Evolutionary conservation across 2,113 vertebrate species (phyloP), one percentile per base, ranked within the genome.

Genomic region (Dasyurus viverrinus): DNA sequence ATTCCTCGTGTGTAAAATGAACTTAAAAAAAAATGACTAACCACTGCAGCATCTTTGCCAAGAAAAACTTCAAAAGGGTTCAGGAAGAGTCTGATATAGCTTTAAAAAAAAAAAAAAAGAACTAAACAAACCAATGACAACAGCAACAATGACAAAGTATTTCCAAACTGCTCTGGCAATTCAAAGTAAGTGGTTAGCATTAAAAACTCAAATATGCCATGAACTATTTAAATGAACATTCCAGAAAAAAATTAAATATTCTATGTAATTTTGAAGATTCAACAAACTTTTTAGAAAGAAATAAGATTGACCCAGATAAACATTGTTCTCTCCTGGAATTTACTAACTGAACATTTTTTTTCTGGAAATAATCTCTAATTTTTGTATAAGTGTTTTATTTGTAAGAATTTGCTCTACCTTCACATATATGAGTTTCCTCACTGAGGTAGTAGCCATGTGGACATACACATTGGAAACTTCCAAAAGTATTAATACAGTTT

Each of bases 401-500:
- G 23, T 3, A 2, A 6, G 9, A 3, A 6, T 9, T 42, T 8
- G 2, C 19, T 91, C 95, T 93, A 99, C 99, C 99, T 98, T 99
- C 99, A 98, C 99, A 99, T 97, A 99, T 99, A 89, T 98, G 99
- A 0, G 98, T 99, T 84, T 99, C 98, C 96, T 99, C 98, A 42
- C 99, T 99, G 95, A 99, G 99, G 98, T 99, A 99, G 98, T 99
- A 99, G 76, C 99, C 99, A 76, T 98, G 97, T 0, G 99, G 99
- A 94, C 99, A 99, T 95, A 99, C 99, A 90, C 99, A 99, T 93
- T 99, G 99, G 97, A 99, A 99, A 96, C 99, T 99, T 94, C 99
- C 99, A 25, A 99, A 99, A 48, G 99, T 99, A 97, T 99, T 99
- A 96, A 99, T 98, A 96, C 99, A 99, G 96, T 99, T 99, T 97